Evolutionary conservation across 2,113 vertebrate genomes (phyloP).

Genomic region (Lepisosteus osseus): DNA sequence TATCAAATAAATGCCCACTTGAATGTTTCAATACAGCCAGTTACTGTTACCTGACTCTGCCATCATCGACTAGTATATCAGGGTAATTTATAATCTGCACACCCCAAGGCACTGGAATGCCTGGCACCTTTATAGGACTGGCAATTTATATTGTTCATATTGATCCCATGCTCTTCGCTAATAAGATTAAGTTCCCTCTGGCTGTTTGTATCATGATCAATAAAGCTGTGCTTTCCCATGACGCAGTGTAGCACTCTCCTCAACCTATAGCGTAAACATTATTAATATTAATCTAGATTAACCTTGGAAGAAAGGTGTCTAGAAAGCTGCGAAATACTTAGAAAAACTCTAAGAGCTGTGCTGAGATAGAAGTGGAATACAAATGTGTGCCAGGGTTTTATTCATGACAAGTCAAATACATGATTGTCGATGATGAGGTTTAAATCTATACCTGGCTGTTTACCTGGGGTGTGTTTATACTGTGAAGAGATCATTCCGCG

Average conservation of each 20-base stretch:
- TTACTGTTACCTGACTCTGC: constrained; percentile 8
- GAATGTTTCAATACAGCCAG: constrained; percentile 2
- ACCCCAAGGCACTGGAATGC: not conserved
- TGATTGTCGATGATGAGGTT: too few species aligned
- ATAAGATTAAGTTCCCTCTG: constrained; percentile 18
- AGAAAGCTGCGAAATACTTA: too few species aligned
- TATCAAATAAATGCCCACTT: constrained; percentile 7
- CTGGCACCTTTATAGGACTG: constrained; percentile 6
- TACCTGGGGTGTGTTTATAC: too few species aligned
- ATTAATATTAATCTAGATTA: constrained; percentile 9
- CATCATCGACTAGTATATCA: constrained; percentile 11
- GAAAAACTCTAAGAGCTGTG: too few species aligned
- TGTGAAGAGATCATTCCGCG: too few species aligned
- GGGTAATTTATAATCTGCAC: constrained; percentile 15
- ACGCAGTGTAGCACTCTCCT: not conserved
- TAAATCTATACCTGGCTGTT: too few species aligned
- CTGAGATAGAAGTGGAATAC: too few species aligned
- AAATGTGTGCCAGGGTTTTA: too few species aligned
- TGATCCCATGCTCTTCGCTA: constrained; percentile 14
- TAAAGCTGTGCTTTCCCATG: constrained; percentile 2
- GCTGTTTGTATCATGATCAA: constrained; percentile 18
- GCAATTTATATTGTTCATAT: constrained; percentile 16
- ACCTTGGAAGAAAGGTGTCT: not conserved
- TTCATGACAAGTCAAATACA: too few species aligned
- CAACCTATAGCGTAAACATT: not conserved